Percentiles rank a stretch among this genome's conserved stretches.
phyloP scores from a whole-genome alignment of 2,888 invertebrate species.

The Drosophila colorata region DNA sequence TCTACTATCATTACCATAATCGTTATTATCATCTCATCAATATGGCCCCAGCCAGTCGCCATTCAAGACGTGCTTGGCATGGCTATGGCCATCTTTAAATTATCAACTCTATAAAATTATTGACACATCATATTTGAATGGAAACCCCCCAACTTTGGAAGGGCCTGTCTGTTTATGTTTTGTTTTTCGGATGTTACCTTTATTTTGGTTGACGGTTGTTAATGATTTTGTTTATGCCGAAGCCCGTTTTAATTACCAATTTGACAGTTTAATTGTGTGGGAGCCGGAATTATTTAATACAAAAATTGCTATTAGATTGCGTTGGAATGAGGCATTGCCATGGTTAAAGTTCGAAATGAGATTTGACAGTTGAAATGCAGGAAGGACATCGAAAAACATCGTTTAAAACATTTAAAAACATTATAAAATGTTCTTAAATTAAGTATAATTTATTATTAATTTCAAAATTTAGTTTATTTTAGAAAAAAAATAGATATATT shows the following conservation, averaged over 20 bases:
- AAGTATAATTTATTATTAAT: no score
- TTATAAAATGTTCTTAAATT: no score
- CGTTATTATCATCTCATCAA: slow-evolving; percentile 33
- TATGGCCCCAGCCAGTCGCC: slow-evolving; percentile 25
- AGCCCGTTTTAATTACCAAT: slow-evolving; percentile 40
- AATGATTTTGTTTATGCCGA: slow-evolving; percentile 34
- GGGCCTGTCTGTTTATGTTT: neutral
- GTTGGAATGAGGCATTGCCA: no score
- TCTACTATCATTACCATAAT: slow-evolving; percentile 41
- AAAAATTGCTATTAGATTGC: slow-evolving; percentile 6
- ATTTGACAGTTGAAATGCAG: neutral
- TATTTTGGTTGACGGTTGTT: slow-evolving; percentile 25
- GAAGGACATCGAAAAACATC: no score
- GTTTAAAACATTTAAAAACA: no score
- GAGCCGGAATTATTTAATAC: neutral
- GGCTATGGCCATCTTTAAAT: slow-evolving; percentile 42
- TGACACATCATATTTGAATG: slow-evolving; percentile 53
- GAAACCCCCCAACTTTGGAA: slow-evolving; percentile 19
- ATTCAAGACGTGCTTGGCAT: slow-evolving; percentile 61
- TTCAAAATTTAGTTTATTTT: no score
- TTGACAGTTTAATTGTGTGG: slow-evolving; percentile 25
- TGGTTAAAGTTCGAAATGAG: neutral
- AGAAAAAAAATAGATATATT: no score
- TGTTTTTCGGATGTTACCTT: slow-evolving; percentile 18
- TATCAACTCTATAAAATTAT: slow-evolving; percentile 52